Base-by-base conservation (phyloP, 2,797 vertebrate genomes). In the Alosa sapidissima region DNA sequence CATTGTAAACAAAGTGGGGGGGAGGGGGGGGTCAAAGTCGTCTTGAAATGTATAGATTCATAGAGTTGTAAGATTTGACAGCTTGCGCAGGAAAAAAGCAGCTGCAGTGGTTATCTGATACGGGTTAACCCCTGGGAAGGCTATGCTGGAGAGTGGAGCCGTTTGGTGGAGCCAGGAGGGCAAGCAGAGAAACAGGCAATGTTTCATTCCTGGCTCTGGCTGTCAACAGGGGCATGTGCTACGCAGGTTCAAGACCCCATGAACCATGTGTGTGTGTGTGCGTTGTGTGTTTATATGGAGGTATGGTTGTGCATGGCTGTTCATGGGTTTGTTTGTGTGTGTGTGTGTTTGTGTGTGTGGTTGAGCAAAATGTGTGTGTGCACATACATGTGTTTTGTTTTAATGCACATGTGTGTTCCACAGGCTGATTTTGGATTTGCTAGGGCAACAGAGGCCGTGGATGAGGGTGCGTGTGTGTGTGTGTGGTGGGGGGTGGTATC, bases 71-170 rank as follows among this genome's bases (percentile, higher is more conserved):
- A 75, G 3, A 14, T 75, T 75, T 75, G 68, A 45, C 68, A 75
- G 68, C 68, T 7, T 41, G 68, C 16, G 41, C 6, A 4, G 41
- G 16, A 41, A 28, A 47, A 19, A 21, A 24, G 41, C 36, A 47
- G 45, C 19, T 68, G 48, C 24, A 51, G 10, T 45, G 21, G 51
- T 62, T 81, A 58, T 84, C 84, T 85, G 84, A 82, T 47, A 82
- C 28, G 6, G n/a, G 54, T 85, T 55, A 85, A 82, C 81, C 62
- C 49, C 16, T 65, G 19, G 36, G 72, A 47, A 36, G 41, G 72
- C 14, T 7, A 16, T 47, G 36, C 72, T 78, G 72, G 72, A 78
- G 72, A 78, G 36, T 10, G 16, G 41, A 45, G 16, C 36, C 19
- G 5, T 21, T 47, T 78, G 68, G 33, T 14, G 16, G 33, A 19